Evolutionary conservation across 2,797 vertebrate species (phyloP).

Genomic region (Alcedo quadribrachys): DNA sequence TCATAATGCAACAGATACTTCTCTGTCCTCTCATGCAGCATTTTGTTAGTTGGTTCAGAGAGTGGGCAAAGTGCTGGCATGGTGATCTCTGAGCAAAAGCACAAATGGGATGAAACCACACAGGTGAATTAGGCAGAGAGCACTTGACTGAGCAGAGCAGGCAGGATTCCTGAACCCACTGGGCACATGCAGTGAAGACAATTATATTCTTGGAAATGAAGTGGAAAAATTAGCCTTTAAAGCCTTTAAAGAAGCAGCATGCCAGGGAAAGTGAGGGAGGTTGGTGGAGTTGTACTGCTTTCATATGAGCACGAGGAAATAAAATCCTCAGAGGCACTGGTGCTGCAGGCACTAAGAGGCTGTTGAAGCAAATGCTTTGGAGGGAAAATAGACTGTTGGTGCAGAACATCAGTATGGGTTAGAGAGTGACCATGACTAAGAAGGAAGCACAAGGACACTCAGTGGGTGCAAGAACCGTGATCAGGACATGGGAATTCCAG

Average conservation of each 20-base stretch:
- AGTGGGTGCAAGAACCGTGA: not conserved
- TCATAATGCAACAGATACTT: not conserved
- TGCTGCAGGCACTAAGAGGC: not conserved
- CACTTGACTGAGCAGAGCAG: not conserved
- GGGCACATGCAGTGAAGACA: not conserved
- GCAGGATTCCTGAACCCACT: not conserved
- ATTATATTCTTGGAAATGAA: not conserved
- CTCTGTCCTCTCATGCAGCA: not conserved
- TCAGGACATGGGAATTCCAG: not conserved
- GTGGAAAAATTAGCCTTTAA: not conserved
- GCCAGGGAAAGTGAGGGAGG: not conserved
- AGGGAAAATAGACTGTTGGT: not conserved
- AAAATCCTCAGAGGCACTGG: not conserved
- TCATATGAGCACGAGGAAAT: not conserved
- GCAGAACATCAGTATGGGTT: not conserved
- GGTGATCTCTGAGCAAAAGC: not conserved
- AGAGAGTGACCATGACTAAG: not conserved
- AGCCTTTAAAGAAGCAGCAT: not conserved
- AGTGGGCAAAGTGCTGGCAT: not conserved
- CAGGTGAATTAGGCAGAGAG: not conserved
- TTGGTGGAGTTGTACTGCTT: not conserved
- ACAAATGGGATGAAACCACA: accelerated
- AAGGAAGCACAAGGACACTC: not conserved
- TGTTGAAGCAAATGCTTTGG: not conserved
- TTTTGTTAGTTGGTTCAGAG: not conserved